Percentiles rank a stretch among this genome's conserved stretches.
phyloP scores from a whole-genome alignment of 2,888 invertebrate species.

The Lutraria lutraria region DNA sequence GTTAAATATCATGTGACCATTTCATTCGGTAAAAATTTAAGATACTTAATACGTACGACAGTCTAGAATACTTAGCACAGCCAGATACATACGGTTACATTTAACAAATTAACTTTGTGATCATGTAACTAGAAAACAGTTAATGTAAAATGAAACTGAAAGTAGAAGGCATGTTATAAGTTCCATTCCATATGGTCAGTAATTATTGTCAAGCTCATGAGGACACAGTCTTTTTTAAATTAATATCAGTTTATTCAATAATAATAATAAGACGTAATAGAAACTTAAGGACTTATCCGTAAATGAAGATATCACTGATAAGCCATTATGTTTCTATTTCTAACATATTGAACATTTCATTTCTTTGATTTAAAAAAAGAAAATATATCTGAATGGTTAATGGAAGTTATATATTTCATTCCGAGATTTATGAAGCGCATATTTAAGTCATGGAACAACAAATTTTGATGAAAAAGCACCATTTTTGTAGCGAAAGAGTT shows the following conservation, averaged over 20 bases:
- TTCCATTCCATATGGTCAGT: conserved; percentile 38
- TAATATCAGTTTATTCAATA: background rate
- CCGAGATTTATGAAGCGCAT: too few relatives aligned
- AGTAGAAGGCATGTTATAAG: conserved; percentile 14
- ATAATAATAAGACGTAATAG: background rate
- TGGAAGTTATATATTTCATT: too few relatives aligned
- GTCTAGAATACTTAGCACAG: background rate
- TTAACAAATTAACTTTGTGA: conserved; percentile 8
- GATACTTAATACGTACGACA: conserved; percentile 15
- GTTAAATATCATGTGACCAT: background rate
- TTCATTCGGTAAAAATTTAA: background rate
- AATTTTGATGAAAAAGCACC: background rate
- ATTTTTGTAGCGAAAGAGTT: background rate
- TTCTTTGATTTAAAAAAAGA: too few relatives aligned
- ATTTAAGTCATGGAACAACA: too few relatives aligned
- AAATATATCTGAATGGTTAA: too few relatives aligned
- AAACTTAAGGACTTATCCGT: too few relatives aligned
- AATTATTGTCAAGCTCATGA: conserved; percentile 39
- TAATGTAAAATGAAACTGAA: conserved; percentile 8
- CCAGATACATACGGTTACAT: background rate
- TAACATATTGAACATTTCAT: too few relatives aligned
- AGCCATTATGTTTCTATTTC: too few relatives aligned
- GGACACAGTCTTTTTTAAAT: conserved; percentile 24
- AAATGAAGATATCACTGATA: too few relatives aligned
- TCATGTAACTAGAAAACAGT: background rate